Base-by-base conservation (phyloP, 2,113 vertebrate species). In the Albula goreensis region DNA sequence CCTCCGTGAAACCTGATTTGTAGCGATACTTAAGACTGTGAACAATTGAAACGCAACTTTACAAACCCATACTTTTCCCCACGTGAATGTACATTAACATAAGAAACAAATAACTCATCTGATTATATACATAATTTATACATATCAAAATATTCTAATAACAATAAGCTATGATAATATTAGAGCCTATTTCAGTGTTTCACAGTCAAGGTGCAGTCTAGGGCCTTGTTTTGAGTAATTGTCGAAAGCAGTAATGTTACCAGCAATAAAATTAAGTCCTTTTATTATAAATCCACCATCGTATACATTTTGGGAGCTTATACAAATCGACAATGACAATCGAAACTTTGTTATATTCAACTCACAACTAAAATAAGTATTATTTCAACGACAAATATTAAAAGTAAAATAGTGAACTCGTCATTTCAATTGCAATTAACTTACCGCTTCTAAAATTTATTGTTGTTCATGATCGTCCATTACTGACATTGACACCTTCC, bases 401-500 rank as follows among this genome's bases (percentile, higher is more conserved):
- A 74, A n/a, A n/a, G 1, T 5, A 74, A 22, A 74, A 10, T 10
- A 74, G n/a, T 31, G 22, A n/a, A 51, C 15, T 13, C 31, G 74
- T 25, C 19, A 84, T 84, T 19, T 52, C 50, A 81, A 41, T 87
- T 89, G 13, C 89, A 50, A 89, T 82, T 77, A 78, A 79, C 41
- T 83, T 56, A 81, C 83, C 85, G 87, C 83, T 60, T 88, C 52
- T 87, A 85, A 80, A 60, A 85, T 81, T 83, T 88, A 86, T 2
- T 84, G 79, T 86, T 85, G 84, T 81, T 57, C 77, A 9, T 9
- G 86, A 86, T 78, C 53, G 81, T 56, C 74, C 56, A 70, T 78
- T 83, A 87, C 15, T 80, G 87, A 88, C 88, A 81, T 82, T 82
- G 86, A 89, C 88, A 89, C 86, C 83, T 82, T 83, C 83, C 63